Percentiles rank a stretch among this genome's conserved stretches.
phyloP scores from a whole-genome alignment of 2,113 vertebrate species.

The Thunnus thynnus region DNA sequence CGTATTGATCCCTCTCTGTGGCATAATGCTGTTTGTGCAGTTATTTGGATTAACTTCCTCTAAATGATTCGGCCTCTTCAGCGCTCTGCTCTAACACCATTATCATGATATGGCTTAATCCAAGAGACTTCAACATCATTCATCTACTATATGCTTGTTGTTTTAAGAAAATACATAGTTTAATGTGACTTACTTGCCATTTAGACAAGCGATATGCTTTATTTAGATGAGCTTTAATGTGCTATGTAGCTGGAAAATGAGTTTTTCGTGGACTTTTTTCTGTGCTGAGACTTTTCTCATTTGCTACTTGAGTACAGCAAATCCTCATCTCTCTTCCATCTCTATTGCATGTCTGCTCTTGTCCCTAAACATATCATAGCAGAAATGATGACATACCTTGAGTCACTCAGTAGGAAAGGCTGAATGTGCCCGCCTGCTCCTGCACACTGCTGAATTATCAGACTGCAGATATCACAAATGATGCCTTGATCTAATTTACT shows the following conservation, averaged over 20 bases:
- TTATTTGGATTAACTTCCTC: constrained; percentile 60
- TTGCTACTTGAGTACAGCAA: background rate
- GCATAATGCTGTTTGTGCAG: constrained; percentile 49
- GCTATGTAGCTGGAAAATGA: background rate
- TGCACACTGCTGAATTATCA: constrained; percentile 12
- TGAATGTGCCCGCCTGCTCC: constrained; percentile 4
- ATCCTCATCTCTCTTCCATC: constrained; percentile 15
- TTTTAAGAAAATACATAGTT: background rate
- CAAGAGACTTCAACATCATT: constrained; percentile 20
- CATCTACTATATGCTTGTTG: background rate
- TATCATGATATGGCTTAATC: constrained; percentile 32
- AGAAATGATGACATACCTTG: constrained; percentile 45
- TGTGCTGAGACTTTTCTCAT: background rate
- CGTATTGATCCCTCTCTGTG: constrained; percentile 48
- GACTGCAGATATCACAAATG: background rate
- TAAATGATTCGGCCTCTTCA: constrained; percentile 40
- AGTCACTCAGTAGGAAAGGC: constrained; percentile 43
- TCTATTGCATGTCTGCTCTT: constrained; percentile 55
- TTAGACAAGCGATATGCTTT: background rate
- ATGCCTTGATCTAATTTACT: constrained; percentile 2
- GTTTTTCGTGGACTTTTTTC: background rate
- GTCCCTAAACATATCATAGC: constrained; percentile 44
- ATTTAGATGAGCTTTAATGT: background rate
- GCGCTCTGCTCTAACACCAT: constrained; percentile 35
- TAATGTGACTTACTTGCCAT: background rate